Base-by-base conservation (phyloP, 1,140 invertebrate species). In the Batillaria attramentaria region DNA sequence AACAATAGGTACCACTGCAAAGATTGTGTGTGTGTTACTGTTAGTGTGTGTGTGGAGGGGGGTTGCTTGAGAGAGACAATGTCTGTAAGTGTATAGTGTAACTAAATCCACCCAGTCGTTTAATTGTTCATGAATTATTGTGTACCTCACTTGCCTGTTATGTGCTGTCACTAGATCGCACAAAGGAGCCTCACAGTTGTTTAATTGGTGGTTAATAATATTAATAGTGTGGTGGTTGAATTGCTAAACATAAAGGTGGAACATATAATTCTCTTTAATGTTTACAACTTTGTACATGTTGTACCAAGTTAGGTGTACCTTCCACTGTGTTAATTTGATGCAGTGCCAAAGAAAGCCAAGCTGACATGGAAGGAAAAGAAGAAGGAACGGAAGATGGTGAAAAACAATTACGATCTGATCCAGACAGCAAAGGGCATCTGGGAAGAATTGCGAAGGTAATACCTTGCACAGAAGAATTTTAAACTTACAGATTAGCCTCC, bases 401-500 rank as follows among this genome's bases (percentile, higher is more conserved):
- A 87, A 72, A 86, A 90, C 76, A 88, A 90, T 74, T 92, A 85
- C 88, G 93, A 95, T 79, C 90, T 95, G n/a, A 93, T 94, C 16
- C 89, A 93, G 20, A 92, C 94, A 88, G 94, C 94, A 0, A 96
- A 97, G 86, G 91, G 94, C 82, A 92, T 97, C 28, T 94, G 95
- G 88, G 96, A 97, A 89, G 94, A 95, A 79, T 68, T 91, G 2
- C 78, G 91, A 81, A 89, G 86, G 89, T 91, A n/a, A n/a, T n/a
- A n/a, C n/a, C n/a, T n/a, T 82, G 77, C 70, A n/a, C n/a, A n/a
- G n/a, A n/a, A n/a, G n/a, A n/a, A n/a, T n/a, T n/a, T n/a, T n/a
- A n/a, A n/a, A n/a, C n/a, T n/a, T n/a, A n/a, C n/a, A n/a, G n/a
- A n/a, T n/a, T n/a, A n/a, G n/a, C n/a, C n/a, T n/a, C n/a, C n/a